Conservation (phyloP, 1,140 invertebrate genomes). For the Drosophila gunungcola region DNA sequence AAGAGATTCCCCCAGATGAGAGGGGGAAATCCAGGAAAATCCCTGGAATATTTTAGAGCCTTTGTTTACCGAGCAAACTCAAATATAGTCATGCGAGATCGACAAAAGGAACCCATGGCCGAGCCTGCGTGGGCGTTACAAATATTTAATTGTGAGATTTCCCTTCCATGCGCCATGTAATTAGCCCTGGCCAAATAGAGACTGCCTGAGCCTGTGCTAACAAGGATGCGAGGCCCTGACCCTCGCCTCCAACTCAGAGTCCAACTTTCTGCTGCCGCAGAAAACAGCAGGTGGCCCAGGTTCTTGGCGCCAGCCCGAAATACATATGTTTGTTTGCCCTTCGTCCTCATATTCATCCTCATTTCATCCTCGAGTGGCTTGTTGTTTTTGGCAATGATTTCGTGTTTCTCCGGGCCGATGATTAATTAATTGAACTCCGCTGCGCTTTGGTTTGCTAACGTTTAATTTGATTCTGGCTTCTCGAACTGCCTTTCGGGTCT, state of each 20-base stretch:
- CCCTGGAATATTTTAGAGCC: conserved; percentile 22
- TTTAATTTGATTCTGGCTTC: conserved; percentile 73
- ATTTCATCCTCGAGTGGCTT: conserved; percentile 24
- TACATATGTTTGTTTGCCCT: conserved; percentile 36
- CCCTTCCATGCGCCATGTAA: conserved; percentile 71
- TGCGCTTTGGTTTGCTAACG: conserved; percentile 67
- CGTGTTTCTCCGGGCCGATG: conserved; percentile 49
- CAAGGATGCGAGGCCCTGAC: conserved; percentile 62
- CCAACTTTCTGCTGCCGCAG: conserved; percentile 35
- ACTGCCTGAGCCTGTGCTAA: conserved; percentile 64
- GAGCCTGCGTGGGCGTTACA: conserved; percentile 68
- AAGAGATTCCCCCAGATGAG: not conserved
- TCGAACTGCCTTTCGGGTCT: conserved; percentile 50
- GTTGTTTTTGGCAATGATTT: conserved; percentile 77
- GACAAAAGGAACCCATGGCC: conserved; percentile 22
- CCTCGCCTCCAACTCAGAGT: conserved; percentile 24
- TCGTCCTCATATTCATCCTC: conserved; percentile 5
- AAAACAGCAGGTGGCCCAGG: conserved; percentile 78
- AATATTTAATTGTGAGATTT: conserved; percentile 82
- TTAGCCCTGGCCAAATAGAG: conserved; percentile 66
- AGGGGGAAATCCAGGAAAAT: conserved; percentile 16
- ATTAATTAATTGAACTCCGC: conserved; percentile 77
- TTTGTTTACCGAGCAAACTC: conserved; percentile 54
- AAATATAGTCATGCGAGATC: conserved; percentile 57
- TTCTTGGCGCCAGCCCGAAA: conserved; percentile 70